Conservation (phyloP, 2,797 vertebrate genomes). For the Meriones psammophilus region DNA sequence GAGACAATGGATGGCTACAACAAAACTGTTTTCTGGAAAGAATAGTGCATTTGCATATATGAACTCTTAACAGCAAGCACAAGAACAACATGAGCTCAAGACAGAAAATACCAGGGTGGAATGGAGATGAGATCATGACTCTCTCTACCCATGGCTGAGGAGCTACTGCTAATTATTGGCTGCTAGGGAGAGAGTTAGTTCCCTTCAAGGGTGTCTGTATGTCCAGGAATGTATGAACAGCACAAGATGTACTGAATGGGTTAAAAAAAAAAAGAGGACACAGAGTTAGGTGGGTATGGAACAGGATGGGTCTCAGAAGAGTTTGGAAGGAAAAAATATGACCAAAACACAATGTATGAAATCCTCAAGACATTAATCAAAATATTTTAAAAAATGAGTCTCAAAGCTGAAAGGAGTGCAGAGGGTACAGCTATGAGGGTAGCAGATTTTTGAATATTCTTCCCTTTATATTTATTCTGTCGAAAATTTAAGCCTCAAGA, state of each 20-base stretch:
- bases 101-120: not conserved
- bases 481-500: conserved; percentile 56
- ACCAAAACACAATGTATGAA: not conserved
- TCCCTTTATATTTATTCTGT: conserved; percentile 68
- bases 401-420: conserved; percentile 56
- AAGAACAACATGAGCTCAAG: not conserved
- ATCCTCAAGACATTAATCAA: not conserved
- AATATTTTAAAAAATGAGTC: not conserved
- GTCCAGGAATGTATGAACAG: not conserved
- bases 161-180: not conserved
- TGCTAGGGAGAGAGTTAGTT: not conserved
- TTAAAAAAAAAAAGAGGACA: not conserved
- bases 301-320: not conserved
- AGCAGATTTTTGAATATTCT: conserved; percentile 51
- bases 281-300: not conserved
- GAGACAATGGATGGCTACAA: not conserved
- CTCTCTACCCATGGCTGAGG: not conserved
- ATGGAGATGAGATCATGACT: too few species aligned
- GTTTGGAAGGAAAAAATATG: not conserved
- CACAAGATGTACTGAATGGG: not conserved
- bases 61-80: not conserved
- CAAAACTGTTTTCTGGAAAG: not conserved
- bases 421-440: not conserved
- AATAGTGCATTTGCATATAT: not conserved
- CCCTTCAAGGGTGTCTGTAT: not conserved